Conservation (phyloP, 2,888 invertebrate genomes). For the Imbricaverruca yamaguchii region DNA sequence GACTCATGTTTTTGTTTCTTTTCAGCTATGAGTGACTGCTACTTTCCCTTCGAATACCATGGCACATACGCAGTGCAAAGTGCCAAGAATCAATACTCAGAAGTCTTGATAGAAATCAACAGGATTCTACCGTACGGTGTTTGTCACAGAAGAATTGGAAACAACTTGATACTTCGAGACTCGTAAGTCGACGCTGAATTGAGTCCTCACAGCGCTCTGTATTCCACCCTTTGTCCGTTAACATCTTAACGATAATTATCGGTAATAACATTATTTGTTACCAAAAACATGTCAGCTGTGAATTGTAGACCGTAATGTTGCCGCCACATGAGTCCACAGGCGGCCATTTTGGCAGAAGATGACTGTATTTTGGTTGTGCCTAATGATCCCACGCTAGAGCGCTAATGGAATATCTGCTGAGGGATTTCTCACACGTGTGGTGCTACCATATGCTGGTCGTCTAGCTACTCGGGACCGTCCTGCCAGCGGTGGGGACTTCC, state of each 20-base stretch:
- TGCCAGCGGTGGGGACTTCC: neutral
- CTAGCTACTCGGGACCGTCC: neutral
- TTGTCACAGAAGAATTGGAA: constrained; percentile 53
- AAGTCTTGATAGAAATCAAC: constrained; percentile 54
- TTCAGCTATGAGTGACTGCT: constrained; percentile 47
- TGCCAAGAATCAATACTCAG: constrained; percentile 49
- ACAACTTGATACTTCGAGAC: constrained; percentile 54
- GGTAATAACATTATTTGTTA: too few species aligned
- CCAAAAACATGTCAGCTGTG: neutral
- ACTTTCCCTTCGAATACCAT: constrained; percentile 57
- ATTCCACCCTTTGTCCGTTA: neutral
- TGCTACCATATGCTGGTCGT: neutral
- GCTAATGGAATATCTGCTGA: neutral
- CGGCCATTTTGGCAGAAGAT: neutral
- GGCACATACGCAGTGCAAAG: constrained; percentile 56
- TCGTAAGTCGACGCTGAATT: constrained; percentile 43
- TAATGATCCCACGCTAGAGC: neutral
- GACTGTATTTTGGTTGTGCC: neutral
- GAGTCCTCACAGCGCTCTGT: neutral
- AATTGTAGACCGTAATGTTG: neutral
- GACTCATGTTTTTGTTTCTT: neutral
- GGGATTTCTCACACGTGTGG: constrained; percentile 1
- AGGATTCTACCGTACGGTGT: constrained; percentile 59
- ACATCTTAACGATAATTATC: neutral
- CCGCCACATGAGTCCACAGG: neutral